phyloP scores from a whole-genome alignment of 2,113 vertebrate genomes.

The Clinocottus analis region DNA sequence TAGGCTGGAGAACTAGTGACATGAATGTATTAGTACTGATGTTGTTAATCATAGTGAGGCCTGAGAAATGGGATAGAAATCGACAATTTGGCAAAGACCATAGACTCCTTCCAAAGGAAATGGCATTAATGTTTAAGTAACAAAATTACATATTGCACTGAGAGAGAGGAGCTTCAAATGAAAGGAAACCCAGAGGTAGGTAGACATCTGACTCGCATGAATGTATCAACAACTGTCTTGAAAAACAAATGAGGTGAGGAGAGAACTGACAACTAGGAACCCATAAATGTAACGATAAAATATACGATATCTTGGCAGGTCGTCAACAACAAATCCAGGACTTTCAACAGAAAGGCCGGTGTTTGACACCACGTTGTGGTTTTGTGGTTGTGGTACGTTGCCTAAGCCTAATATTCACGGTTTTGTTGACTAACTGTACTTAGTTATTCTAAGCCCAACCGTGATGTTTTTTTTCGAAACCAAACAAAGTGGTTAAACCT shows the following conservation, averaged over 20 bases:
- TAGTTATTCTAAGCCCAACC: too few species aligned
- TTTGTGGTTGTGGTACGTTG: too few species aligned
- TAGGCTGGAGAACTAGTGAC: slow-evolving; percentile 25
- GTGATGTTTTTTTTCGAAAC: too few species aligned
- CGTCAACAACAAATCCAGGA: too few species aligned
- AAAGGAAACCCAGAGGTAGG: background rate
- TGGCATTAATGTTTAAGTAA: slow-evolving; percentile 21
- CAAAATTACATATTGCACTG: slow-evolving; percentile 1
- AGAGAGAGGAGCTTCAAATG: background rate
- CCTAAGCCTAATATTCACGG: too few species aligned
- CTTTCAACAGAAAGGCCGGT: too few species aligned
- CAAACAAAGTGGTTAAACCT: too few species aligned
- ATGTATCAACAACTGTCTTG: background rate
- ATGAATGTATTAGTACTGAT: slow-evolving; percentile 47
- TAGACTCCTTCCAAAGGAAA: background rate
- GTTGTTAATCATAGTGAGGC: slow-evolving; percentile 8
- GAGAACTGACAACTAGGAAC: background rate
- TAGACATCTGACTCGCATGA: background rate
- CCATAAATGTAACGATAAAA: background rate
- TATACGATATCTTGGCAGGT: too few species aligned
- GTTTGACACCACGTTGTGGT: too few species aligned
- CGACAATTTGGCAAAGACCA: slow-evolving; percentile 9
- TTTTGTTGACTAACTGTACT: too few species aligned
- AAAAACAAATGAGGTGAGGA: background rate
- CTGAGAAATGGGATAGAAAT: background rate